phyloP scores from a whole-genome alignment of 1,140 invertebrate genomes.

The Pogonognathellus flavescens region DNA sequence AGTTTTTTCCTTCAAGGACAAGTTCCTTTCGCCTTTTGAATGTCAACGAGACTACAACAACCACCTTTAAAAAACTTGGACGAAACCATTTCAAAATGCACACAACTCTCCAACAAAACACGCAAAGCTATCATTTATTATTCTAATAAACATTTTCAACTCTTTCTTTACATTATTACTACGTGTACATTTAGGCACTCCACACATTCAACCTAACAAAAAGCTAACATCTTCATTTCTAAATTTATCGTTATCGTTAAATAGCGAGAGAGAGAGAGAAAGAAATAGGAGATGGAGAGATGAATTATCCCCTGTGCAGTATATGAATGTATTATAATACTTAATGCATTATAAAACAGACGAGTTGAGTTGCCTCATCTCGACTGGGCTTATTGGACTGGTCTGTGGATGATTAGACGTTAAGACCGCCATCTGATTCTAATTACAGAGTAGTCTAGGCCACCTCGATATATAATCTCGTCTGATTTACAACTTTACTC shows the following conservation, averaged over 20 bases:
- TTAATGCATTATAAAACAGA: too few species aligned
- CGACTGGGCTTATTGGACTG: too few species aligned
- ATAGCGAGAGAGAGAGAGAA: slow-evolving; percentile 7
- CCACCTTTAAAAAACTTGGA: background rate
- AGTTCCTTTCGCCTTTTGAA: slow-evolving; percentile 36
- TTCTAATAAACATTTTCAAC: background rate
- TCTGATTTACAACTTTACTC: slow-evolving; percentile 56
- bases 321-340: too few species aligned
- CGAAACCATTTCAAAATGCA: slow-evolving; percentile 18
- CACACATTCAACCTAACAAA: background rate
- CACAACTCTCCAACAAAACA: background rate
- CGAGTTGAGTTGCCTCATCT: too few species aligned
- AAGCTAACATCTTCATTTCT: slow-evolving; percentile 35
- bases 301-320: background rate
- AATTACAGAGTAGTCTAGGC: slow-evolving; percentile 60
- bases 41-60: slow-evolving; percentile 35
- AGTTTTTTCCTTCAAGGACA: slow-evolving; percentile 42
- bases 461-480: slow-evolving; percentile 62
- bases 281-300: background rate
- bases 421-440: slow-evolving; percentile 59
- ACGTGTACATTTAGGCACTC: background rate
- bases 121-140: slow-evolving; percentile 28
- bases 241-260: slow-evolving; percentile 52
- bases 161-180: background rate
- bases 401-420: slow-evolving; percentile 15